These are phyloP conservation scores for Eurypyga helias DNA, from an alignment of 2,113 vertebrate genomes.

Conservation along the genomic window DNA sequence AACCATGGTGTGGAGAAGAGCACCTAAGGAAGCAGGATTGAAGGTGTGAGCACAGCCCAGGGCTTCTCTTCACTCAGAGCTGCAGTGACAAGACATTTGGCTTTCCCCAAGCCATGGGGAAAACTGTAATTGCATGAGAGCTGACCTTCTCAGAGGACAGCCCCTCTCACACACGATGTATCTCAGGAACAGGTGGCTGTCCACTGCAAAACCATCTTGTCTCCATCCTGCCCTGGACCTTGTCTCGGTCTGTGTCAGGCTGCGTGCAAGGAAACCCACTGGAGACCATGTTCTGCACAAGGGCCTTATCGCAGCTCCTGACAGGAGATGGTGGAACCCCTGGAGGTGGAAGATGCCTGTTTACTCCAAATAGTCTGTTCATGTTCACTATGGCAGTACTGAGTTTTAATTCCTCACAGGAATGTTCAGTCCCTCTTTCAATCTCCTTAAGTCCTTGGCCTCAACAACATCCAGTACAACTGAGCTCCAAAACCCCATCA, in stretches of 20 bases:
- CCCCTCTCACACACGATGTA: accelerated
- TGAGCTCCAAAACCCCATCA: neutral
- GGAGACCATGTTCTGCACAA: neutral
- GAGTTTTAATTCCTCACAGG: neutral
- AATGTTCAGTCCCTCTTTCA: neutral
- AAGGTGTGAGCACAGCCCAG: neutral
- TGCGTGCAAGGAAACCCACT: neutral
- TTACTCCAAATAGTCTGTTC: neutral
- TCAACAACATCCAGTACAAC: neutral
- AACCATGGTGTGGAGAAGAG: neutral
- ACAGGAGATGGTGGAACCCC: neutral
- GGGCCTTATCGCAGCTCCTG: neutral
- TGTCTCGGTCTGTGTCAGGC: neutral
- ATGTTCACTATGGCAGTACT: neutral
- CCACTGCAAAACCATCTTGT: neutral
- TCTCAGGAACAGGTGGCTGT: neutral
- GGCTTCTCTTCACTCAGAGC: neutral
- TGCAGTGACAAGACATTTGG: neutral
- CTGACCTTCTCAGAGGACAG: neutral
- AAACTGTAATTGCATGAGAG: neutral
- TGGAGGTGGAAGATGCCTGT: neutral
- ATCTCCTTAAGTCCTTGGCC: neutral
- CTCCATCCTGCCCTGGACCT: neutral
- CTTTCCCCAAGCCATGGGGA: neutral
- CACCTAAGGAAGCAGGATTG: accelerated